Conservation (phyloP, 2,113 vertebrate species). For the Gnathonemus longibarbis region DNA sequence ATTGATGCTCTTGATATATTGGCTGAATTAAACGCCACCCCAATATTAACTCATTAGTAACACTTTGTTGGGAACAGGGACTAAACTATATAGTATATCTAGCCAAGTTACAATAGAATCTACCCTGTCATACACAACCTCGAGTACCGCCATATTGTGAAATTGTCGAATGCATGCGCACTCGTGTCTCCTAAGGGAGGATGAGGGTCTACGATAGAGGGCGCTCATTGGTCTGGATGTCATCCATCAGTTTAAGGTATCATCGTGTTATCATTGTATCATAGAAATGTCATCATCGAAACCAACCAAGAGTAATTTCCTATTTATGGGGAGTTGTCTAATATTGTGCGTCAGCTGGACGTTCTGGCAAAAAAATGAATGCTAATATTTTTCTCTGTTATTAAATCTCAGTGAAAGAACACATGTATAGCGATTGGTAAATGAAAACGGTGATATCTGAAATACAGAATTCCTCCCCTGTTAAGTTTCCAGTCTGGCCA, state of each 20-base stretch:
- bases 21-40: background rate
- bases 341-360: background rate
- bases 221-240: background rate
- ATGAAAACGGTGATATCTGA: background rate
- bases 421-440: background rate
- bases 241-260: background rate
- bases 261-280: background rate
- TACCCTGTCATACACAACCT: background rate
- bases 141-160: background rate
- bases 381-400: background rate
- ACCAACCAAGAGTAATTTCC: background rate
- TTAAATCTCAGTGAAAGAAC: background rate
- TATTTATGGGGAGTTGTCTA: background rate
- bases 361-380: background rate
- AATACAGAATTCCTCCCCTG: background rate
- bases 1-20: background rate
- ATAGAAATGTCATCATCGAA: background rate
- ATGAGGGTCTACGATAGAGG: background rate
- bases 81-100: background rate
- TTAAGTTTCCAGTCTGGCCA: background rate
- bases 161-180: background rate
- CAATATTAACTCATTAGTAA: background rate
- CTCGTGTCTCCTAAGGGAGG: background rate
- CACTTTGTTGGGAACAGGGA: background rate
- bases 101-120: background rate